Base-by-base conservation (phyloP, 1,140 invertebrate genomes). In the Ips typographus region DNA sequence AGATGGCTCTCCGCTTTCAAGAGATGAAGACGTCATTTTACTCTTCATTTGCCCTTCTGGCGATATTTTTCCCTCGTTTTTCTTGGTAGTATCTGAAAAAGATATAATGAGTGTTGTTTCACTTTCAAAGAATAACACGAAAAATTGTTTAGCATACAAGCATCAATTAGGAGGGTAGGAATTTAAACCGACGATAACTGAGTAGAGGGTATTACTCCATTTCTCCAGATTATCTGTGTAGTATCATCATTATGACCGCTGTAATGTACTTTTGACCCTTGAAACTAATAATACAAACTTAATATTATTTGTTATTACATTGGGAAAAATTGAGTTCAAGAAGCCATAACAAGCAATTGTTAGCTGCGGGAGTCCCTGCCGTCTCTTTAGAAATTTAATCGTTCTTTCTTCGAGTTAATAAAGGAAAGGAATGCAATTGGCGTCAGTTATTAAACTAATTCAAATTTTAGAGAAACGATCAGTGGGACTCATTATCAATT, bases 51-150 rank as follows among this genome's bases (percentile, higher is more conserved):
- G 4, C 1, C 61, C 62, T 52, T 71, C 64, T 37, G 59, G 63
- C 8, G 5, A 42, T 38, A 44, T 37, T 55, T 69, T 72, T 68
- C 74, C 76, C 67, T 71, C 64, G 66, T 77, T 75, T 40, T 73
- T 71, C 61, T 76, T 76, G 42, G 68, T 55, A 22, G 65, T n/a
- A 71, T 65, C 64, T 71, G 39, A 43, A 70, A 44, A 55, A 55
- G 37, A 36, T 22, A 22, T 22, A 22, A 22, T 22, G 22, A 22
- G 22, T 22, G 22, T 22, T 22, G 22, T 22, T 22, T 22, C 22
- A 22, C 22, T 22, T 22, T 22, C 0, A 22, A 22, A 22, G 22
- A 22, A 22, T 22, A 0, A 22, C 22, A 22, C 22, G 22, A 22
- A 22, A 22, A 22, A 22, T 22, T 22, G 22, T 22, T 22, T 22